Base-by-base conservation (phyloP, 2,797 vertebrate genomes). In the Enteromius viviparus region DNA sequence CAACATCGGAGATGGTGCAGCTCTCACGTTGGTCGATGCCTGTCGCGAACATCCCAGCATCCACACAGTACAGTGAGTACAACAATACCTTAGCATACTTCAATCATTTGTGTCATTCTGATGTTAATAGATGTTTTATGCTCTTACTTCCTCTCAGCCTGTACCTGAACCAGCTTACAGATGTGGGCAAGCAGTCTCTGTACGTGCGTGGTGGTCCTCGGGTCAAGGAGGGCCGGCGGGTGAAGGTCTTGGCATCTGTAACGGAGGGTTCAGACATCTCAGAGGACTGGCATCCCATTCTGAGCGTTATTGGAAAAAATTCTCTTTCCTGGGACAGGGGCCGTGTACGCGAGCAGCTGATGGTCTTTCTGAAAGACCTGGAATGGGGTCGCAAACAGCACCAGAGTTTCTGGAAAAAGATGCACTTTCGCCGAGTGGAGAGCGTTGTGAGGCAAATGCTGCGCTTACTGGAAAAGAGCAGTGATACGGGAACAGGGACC, bases 131-230 rank as follows among this genome's bases (percentile, higher is more conserved):
- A 55, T 37, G 12, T 76, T 23, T 77, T n/a, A 32, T 80, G 21
- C 21, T 37, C 32, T 21, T 69, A 15, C 19, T 62, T 72, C 8
- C 6, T 55, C n/a, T 0, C 81, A 99, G 98, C 76, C 92, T 99
- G 88, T 99, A 99, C 83, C 94, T 99, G 91, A 99, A 99, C 0
- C 94, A 96, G 66, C 94, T 99, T 87, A 99, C 95, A 0, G 94
- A 97, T 15, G 93, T 92, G 1, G 97, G 96, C 68, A 97, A 97
- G 87, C 93, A 92, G 89, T 94, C 92, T 0, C 91, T 98, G 7
- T 91, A 96, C 9, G 92, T 91, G 4, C 91, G 93, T 14, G 93
- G 93, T 0, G 87, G 91, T 85, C 91, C 94, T 21, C 89, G 77
- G 82, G 84, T 84, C 10, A 86, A 89, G 9, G 55, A 65, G 6